A percentile compares a stretch with the other conserved stretches of the same genome.
These are phyloP conservation scores for Stegophylla sp. DNA, from an alignment of 2,888 invertebrate genomes.

Conservation along the genomic window DNA sequence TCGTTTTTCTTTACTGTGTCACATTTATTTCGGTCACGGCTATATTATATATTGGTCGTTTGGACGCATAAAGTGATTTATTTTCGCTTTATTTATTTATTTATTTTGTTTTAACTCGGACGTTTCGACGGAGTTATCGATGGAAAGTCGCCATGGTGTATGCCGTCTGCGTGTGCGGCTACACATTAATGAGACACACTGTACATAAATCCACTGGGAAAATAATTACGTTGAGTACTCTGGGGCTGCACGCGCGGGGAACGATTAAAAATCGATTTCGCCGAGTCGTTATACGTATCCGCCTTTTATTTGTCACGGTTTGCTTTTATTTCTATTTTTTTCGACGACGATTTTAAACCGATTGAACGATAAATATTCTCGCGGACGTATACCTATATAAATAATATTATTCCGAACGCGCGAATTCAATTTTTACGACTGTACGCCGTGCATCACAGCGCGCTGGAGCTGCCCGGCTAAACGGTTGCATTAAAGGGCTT, in stretches of 20 bases:
- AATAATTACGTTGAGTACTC: background rate
- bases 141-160: background rate
- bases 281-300: conserved; percentile 1
- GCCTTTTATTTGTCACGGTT: conserved; percentile 7
- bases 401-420: too few species aligned
- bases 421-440: conserved; percentile 54
- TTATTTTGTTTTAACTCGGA: background rate
- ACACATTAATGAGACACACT: background rate
- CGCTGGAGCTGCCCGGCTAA: background rate
- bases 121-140: background rate
- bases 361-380: conserved; percentile 42
- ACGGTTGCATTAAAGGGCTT: conserved; percentile 52
- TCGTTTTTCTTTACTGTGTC: too few species aligned
- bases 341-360: conserved; percentile 41
- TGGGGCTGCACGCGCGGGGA: background rate
- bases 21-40: too few species aligned
- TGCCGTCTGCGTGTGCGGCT: background rate
- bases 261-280: conserved; percentile 28
- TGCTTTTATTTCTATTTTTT: background rate
- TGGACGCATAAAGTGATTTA: too few species aligned
- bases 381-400: too few species aligned
- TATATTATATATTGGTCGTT: too few species aligned
- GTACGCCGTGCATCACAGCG: background rate
- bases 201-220: background rate
- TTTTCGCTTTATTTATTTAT: background rate